A percentile compares a stretch with the other conserved stretches of the same genome.
Conservation (phyloP, 2,888 invertebrate genomes). For the Lottia gigantea region DNA sequence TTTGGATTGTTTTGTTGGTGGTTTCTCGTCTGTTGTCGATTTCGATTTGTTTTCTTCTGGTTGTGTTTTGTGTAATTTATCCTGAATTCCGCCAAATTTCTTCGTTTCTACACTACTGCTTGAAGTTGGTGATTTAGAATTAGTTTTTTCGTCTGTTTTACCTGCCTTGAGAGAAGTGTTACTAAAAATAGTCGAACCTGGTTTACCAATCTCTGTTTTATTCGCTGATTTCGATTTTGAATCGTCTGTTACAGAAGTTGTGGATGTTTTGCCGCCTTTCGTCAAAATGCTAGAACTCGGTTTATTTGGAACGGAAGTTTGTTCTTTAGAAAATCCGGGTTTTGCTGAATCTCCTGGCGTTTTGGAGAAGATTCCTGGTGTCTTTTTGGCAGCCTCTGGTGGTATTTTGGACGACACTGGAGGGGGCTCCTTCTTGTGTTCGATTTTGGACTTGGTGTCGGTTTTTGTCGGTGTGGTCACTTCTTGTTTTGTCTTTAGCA, state of each 20-base stretch:
- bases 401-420: conserved; percentile 13
- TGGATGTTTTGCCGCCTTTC: background rate
- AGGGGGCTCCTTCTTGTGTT: conserved; percentile 14
- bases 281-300: background rate
- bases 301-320: background rate
- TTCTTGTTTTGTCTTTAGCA: background rate
- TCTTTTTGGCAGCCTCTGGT: background rate
- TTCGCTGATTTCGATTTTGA: background rate
- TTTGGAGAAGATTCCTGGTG: background rate
- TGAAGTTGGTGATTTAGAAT: background rate
- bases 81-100: conserved; percentile 21
- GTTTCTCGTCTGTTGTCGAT: background rate
- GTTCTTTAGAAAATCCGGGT: background rate
- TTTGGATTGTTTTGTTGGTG: conserved; percentile 12
- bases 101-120: no score
- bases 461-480: background rate
- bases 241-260: background rate
- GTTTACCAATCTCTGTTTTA: no score
- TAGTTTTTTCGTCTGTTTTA: background rate
- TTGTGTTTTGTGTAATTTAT: conserved; percentile 6
- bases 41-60: conserved; percentile 10
- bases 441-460: conserved; percentile 2
- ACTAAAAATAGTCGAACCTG: background rate
- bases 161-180: background rate
- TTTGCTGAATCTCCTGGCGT: background rate